Conservation (phyloP, 2,888 invertebrate species). For the Mellilla xanthometata region DNA sequence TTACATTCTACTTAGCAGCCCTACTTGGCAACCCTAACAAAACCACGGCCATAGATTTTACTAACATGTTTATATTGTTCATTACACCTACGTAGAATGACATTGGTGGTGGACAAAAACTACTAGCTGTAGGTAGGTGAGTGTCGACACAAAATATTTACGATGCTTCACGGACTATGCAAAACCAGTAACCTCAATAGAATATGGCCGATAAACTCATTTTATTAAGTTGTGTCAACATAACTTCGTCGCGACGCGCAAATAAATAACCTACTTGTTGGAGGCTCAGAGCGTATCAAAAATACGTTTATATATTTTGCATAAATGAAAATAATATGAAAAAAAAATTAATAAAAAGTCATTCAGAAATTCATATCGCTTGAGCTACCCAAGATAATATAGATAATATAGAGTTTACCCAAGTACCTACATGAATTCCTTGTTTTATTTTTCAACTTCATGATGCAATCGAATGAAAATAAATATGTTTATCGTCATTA, state of each 20-base stretch:
- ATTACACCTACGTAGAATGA: slow-evolving; percentile 6
- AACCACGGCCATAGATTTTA: slow-evolving; percentile 11
- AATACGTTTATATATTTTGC: too few relatives aligned
- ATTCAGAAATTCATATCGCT: too few relatives aligned
- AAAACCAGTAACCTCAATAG: background rate
- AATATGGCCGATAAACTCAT: too few relatives aligned
- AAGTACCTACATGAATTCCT: background rate
- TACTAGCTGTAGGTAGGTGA: slow-evolving; percentile 1
- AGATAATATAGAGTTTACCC: background rate
- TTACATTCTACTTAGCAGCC: too few relatives aligned
- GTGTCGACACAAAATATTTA: background rate
- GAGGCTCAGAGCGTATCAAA: too few relatives aligned
- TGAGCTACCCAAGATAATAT: too few relatives aligned
- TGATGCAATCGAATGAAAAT: slow-evolving; percentile 3
- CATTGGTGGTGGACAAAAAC: slow-evolving; percentile 20
- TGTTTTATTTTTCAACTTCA: background rate
- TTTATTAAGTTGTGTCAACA: too few relatives aligned
- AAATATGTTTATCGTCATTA: slow-evolving; percentile 16
- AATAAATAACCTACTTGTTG: too few relatives aligned
- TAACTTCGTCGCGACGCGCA: too few relatives aligned
- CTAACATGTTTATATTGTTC: slow-evolving; percentile 3
- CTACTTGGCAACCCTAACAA: slow-evolving; percentile 3
- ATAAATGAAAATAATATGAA: too few relatives aligned
- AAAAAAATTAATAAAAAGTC: too few relatives aligned
- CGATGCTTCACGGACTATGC: background rate